Evolutionary conservation across 2,113 vertebrate species (phyloP), one percentile per base, ranked within the genome.

Genomic region (Trachemys scripta): DNA sequence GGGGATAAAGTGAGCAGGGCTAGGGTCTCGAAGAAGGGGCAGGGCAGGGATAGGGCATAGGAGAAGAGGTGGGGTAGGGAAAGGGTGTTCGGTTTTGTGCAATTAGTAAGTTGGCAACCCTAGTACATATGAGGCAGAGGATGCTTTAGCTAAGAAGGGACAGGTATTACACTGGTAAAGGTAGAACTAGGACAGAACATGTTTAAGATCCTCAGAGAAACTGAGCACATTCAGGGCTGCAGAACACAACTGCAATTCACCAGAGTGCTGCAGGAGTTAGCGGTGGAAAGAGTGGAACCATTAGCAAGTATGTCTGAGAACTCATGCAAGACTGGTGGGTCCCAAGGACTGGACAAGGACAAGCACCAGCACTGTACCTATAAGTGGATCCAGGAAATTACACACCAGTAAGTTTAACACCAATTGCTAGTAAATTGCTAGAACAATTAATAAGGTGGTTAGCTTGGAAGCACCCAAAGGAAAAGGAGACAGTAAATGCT

Each of bases 391-490:
- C 78, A 9, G 62, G 56, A 72, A 75, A 42, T 49, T 82, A 54
- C 20, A 84, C 45, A 51, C 54, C 31, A 76, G 54, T 81, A 84
- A 4, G 24, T 75, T 80, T 80, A 92, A 89, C 69, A 89, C 87
- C 90, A 86, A 14, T 72, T 38, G 59, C 0, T 16, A 20, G 16
- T 89, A 90, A 89, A 92, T 84, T 50, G 35, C 1, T 4, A 79
- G 53, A 69, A 50, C 80, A 80, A 65, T 90, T 92, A 94, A 38
- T 5, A 92, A 90, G 80, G 51, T n/a, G 75, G 42, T 49, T 82
- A 80, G 93, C 76, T 92, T 92, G 84, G 87, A 94, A 96, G 91
- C 84, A 90, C 76, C 91, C 76, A 62, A 85, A 89, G 94, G 96
- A 91, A 82, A 54, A 54, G 20, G 50, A 35, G 89, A 80, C 24